phyloP scores from a whole-genome alignment of 2,888 invertebrate species.

The Drosophila siamana region DNA sequence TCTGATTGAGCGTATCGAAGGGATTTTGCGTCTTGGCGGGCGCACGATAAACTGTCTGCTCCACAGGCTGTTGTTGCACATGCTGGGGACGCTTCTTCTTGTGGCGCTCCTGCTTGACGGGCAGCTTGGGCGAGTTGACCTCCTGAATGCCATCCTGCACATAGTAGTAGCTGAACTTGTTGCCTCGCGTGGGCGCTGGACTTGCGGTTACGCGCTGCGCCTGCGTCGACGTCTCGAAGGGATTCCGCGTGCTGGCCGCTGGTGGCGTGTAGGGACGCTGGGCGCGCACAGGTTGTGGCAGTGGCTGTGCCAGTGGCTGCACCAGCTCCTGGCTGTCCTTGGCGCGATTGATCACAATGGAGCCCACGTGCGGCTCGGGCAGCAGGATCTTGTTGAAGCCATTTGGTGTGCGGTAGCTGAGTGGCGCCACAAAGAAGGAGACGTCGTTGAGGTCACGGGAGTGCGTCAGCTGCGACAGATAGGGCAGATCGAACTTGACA shows the following conservation, averaged over 20 bases:
- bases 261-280: slow-evolving; percentile 61
- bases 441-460: slow-evolving; percentile 89
- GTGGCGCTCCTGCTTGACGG: slow-evolving; percentile 81
- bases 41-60: slow-evolving; percentile 73
- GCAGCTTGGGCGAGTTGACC: slow-evolving; percentile 79
- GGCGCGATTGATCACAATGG: slow-evolving; percentile 90
- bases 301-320: slow-evolving; percentile 25
- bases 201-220: slow-evolving; percentile 27
- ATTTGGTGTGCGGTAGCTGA: slow-evolving; percentile 93
- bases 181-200: slow-evolving; percentile 72
- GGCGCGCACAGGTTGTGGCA: slow-evolving; percentile 48
- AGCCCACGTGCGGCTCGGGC: slow-evolving; percentile 94
- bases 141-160: slow-evolving; percentile 83
- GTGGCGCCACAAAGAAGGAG: slow-evolving; percentile 94
- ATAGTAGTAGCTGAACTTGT: slow-evolving; percentile 81
- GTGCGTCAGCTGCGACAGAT: slow-evolving; percentile 87
- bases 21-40: slow-evolving; percentile 72
- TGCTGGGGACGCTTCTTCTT: slow-evolving; percentile 83
- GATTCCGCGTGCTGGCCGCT: slow-evolving; percentile 52
- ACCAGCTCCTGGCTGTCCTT: slow-evolving; percentile 52
- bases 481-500: slow-evolving; percentile 93
- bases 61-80: slow-evolving; percentile 51
- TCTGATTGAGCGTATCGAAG: slow-evolving; percentile 83
- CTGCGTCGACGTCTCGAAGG: slow-evolving; percentile 67
- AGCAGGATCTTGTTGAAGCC: slow-evolving; percentile 94